These are phyloP conservation scores for Chaetops frenatus DNA, from an alignment of 2,113 vertebrate species.

Conservation along the genomic window DNA sequence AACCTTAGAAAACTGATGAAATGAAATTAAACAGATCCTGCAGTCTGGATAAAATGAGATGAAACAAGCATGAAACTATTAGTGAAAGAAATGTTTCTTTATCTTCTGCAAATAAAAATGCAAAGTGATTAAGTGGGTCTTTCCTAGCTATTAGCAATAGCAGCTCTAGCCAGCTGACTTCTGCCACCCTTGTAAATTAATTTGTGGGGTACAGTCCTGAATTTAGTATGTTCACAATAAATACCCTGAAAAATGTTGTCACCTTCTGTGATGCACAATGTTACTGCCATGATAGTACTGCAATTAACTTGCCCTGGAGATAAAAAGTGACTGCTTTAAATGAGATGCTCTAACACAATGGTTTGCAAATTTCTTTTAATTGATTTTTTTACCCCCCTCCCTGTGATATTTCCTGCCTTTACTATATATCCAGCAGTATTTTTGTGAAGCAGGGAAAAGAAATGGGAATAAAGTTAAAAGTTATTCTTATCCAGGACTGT, in stretches of 20 bases:
- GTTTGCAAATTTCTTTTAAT: slow-evolving; percentile 15
- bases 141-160: slow-evolving; percentile 33
- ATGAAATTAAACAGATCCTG: slow-evolving; percentile 50
- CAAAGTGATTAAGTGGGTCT: slow-evolving; percentile 53
- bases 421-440: not conserved
- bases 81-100: slow-evolving; percentile 57
- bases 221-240: slow-evolving; percentile 21
- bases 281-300: not conserved
- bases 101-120: slow-evolving; percentile 51
- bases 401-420: not conserved
- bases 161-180: slow-evolving; percentile 38
- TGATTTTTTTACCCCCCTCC: not conserved
- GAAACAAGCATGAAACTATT: slow-evolving; percentile 38
- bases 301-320: slow-evolving; percentile 3
- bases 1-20: slow-evolving; percentile 35
- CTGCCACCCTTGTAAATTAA: slow-evolving; percentile 37
- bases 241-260: slow-evolving; percentile 21
- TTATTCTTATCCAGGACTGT: not conserved
- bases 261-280: not conserved
- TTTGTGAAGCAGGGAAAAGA: not conserved
- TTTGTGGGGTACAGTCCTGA: not conserved
- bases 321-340: slow-evolving; percentile 6
- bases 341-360: not conserved
- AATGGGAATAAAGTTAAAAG: not conserved
- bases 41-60: not conserved